phyloP scores from a whole-genome alignment of 2,113 vertebrate genomes.

The Lepidothrix coronata region DNA sequence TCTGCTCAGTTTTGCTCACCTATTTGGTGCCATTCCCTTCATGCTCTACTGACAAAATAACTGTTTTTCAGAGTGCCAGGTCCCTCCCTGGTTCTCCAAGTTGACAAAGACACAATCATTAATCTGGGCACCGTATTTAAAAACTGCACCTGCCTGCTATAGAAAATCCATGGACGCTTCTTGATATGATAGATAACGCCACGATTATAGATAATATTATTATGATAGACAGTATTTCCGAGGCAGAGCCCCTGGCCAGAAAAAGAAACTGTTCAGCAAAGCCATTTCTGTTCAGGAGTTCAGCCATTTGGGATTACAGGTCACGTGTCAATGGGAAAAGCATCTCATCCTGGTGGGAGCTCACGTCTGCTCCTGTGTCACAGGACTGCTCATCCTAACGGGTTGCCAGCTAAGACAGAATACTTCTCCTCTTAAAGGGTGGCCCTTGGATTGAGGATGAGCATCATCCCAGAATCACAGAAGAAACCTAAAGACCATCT shows the following conservation, averaged over 20 bases:
- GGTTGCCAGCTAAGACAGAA: background rate
- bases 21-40: background rate
- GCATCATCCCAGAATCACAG: background rate
- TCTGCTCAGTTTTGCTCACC: background rate
- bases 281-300: background rate
- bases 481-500: background rate
- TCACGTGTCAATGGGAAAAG: constrained; percentile 5
- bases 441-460: constrained; percentile 3
- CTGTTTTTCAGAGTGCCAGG: background rate
- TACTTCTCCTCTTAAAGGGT: background rate
- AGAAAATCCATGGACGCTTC: constrained; percentile 40
- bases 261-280: constrained; percentile 1
- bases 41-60: background rate
- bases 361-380: background rate
- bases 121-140: background rate
- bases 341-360: constrained; percentile 17
- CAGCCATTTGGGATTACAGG: background rate
- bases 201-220: constrained; percentile 23
- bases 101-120: background rate
- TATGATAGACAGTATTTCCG: constrained; percentile 16
- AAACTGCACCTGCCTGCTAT: constrained; percentile 35
- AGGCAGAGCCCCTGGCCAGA: background rate
- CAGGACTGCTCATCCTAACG: background rate
- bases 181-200: constrained; percentile 39
- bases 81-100: background rate